Evolutionary conservation across 2,888 invertebrate genomes (phyloP).

Genomic region (Globia sparganii): DNA sequence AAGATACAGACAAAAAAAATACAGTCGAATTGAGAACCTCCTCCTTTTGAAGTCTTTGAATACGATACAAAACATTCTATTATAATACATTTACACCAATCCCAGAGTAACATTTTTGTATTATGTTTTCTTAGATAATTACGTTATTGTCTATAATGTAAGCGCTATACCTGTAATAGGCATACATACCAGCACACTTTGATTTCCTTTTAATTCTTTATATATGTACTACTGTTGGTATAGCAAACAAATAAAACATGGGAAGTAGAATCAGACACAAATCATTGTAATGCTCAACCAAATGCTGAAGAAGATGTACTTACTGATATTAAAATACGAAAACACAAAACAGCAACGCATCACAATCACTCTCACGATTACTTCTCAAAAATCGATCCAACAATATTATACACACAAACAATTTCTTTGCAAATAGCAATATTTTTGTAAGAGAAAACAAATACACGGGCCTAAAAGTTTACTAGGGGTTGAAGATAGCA

Average conservation of each 20-base stretch:
- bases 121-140: not conserved
- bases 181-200: not conserved
- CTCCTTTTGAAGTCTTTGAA: not conserved
- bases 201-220: not conserved
- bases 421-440: conserved; percentile 61
- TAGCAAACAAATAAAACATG: not conserved
- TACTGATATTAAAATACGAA: conserved; percentile 23
- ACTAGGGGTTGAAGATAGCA: conserved; percentile 66
- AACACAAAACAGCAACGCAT: conserved; percentile 6
- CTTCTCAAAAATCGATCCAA: conserved; percentile 45
- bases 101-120: not conserved
- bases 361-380: conserved; percentile 46
- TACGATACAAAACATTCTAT: not conserved
- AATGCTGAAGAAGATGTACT: not conserved
- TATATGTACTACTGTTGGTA: not conserved
- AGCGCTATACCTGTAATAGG: not conserved
- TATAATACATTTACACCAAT: not conserved
- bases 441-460: conserved; percentile 65
- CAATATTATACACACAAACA: conserved; percentile 52
- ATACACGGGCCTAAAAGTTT: conserved; percentile 65
- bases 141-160: not conserved
- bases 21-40: too few species aligned
- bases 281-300: not conserved
- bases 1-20: not conserved
- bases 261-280: not conserved